These are phyloP conservation scores for Polydrusus cervinus DNA, from an alignment of 2,888 invertebrate species.

Conservation along the genomic window DNA sequence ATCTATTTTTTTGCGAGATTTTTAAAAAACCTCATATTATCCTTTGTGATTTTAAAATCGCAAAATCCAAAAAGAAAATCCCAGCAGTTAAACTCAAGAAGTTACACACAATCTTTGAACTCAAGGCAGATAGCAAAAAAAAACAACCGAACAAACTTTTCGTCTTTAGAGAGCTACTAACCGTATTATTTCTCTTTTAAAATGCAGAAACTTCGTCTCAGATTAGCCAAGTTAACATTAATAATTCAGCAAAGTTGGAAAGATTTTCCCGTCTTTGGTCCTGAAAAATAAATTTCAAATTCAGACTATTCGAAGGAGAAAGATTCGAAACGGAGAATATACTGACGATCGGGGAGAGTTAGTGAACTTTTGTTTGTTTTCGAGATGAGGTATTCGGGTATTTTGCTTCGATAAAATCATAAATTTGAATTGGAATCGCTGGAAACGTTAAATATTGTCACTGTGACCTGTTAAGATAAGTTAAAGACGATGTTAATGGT, in stretches of 20 bases:
- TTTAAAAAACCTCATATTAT: too few species aligned
- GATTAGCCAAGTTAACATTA: conserved; percentile 66
- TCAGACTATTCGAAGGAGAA: conserved; percentile 39
- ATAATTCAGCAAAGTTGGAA: conserved; percentile 63
- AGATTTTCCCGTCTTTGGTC: conserved; percentile 59
- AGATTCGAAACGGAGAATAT: conserved; percentile 45
- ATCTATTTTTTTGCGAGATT: too few species aligned
- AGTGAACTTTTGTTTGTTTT: conserved; percentile 44
- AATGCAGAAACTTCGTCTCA: conserved; percentile 61
- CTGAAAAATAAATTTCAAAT: conserved; percentile 50
- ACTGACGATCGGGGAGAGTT: conserved; percentile 39
- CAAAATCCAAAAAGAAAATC: neutral
- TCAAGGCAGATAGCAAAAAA: conserved; percentile 10
- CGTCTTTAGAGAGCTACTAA: conserved; percentile 44
- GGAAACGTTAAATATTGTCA: neutral
- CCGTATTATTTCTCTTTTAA: conserved; percentile 54
- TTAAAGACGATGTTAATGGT: too few species aligned
- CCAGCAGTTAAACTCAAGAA: conserved; percentile 8
- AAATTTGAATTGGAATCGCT: conserved; percentile 8
- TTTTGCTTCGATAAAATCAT: conserved; percentile 23
- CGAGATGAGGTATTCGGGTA: conserved; percentile 24
- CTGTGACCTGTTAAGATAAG: too few species aligned
- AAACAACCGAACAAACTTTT: conserved; percentile 27
- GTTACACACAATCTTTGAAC: conserved; percentile 26
- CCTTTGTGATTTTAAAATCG: too few species aligned